Evolutionary conservation across 2,888 invertebrate species (phyloP).

Genomic region (Myopa testacea): DNA sequence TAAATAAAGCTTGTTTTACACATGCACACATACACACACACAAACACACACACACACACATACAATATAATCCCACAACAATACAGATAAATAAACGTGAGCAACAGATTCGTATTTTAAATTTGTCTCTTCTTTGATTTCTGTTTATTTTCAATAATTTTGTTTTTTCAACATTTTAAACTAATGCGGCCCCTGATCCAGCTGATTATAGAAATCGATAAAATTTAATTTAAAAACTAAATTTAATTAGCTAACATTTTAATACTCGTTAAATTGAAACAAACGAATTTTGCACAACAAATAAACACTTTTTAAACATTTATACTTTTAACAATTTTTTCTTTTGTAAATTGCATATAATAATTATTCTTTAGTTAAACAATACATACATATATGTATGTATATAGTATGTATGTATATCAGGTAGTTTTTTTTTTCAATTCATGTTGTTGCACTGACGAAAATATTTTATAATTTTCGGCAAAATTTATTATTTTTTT

Average conservation of each 20-base stretch:
- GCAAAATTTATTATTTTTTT: not conserved
- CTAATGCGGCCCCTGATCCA: constrained; percentile 49
- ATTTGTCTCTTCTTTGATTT: not conserved
- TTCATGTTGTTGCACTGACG: constrained; percentile 11
- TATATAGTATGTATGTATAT: not conserved
- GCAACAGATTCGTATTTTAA: not conserved
- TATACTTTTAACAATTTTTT: constrained; percentile 6
- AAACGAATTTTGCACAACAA: not conserved
- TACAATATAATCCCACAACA: not conserved
- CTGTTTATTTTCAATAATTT: constrained; percentile 26
- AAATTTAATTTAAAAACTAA: not conserved
- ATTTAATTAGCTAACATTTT: not conserved
- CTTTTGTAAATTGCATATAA: not conserved
- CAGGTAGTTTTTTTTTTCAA: constrained; percentile 21
- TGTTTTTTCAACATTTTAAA: constrained; percentile 32
- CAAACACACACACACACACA: not conserved
- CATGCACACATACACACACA: not conserved
- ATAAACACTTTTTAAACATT: constrained; percentile 2
- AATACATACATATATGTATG: not conserved
- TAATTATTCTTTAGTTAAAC: not conserved
- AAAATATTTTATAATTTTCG: constrained; percentile 16
- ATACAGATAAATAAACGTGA: not conserved
- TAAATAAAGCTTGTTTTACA: too few relatives aligned
- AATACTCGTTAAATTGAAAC: constrained; percentile 3
- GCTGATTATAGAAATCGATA: constrained; percentile 38